Evolutionary conservation across 2,797 vertebrate genomes (phyloP).

Genomic region (Margarornis squamiger): DNA sequence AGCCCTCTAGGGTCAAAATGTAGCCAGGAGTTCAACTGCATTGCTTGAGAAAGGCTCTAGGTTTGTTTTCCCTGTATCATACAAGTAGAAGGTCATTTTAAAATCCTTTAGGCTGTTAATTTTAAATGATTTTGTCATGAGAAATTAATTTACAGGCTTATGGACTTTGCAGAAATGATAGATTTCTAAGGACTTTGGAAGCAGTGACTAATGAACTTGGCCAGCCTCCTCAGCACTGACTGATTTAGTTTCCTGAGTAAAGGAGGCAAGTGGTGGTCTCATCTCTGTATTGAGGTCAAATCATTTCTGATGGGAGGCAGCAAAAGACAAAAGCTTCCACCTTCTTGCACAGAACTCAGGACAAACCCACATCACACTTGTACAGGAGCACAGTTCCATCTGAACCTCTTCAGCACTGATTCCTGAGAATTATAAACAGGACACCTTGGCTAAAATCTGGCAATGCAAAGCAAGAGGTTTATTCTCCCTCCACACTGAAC

Average conservation of each 20-base stretch:
- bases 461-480: neutral
- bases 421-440: neutral
- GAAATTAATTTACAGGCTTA: constrained; percentile 58
- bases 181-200: constrained; percentile 32
- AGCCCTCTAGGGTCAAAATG: neutral
- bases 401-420: neutral
- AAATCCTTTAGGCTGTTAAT: constrained; percentile 34
- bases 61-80: constrained; percentile 7
- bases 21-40: neutral
- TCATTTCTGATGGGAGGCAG: neutral
- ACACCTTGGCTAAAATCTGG: neutral
- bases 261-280: neutral
- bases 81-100: constrained; percentile 29
- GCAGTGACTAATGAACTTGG: constrained; percentile 55
- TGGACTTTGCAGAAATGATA: constrained; percentile 31
- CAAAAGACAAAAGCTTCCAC: neutral
- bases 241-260: constrained; percentile 28
- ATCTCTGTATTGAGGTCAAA: neutral
- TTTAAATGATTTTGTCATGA: constrained; percentile 54
- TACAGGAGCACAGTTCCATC: neutral
- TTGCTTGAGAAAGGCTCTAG: neutral
- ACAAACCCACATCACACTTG: neutral
- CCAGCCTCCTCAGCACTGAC: neutral
- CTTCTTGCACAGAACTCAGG: neutral
- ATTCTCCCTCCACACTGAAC: neutral